A percentile compares a stretch with the other conserved stretches of the same genome.
phyloP scores from a whole-genome alignment of 2,113 vertebrate genomes.

The Lophura nycthemera region DNA sequence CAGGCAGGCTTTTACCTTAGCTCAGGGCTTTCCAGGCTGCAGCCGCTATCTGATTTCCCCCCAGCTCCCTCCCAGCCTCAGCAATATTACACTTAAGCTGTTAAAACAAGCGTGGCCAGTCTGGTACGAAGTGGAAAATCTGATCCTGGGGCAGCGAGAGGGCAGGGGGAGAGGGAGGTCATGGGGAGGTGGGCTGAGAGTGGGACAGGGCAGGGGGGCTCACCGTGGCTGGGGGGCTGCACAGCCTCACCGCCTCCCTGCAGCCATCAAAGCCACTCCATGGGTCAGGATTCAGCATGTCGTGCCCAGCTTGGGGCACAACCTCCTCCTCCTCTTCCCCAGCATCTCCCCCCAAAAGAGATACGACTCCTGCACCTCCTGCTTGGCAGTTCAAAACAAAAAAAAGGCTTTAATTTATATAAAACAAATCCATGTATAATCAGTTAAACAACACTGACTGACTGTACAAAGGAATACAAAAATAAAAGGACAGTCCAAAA shows the following conservation, averaged over 20 bases:
- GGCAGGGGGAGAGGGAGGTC: slow-evolving; percentile 51
- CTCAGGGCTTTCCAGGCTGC: slow-evolving; percentile 43
- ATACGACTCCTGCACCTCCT: background rate
- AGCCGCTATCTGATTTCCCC: slow-evolving; percentile 57
- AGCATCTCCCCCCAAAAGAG: fast-evolving
- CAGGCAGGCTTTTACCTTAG: slow-evolving; percentile 56
- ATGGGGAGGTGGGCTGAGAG: slow-evolving; percentile 35
- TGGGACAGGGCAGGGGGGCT: background rate
- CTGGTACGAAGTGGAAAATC: slow-evolving; percentile 68
- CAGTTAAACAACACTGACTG: slow-evolving; percentile 67
- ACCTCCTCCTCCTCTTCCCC: background rate
- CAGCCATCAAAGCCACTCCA: fast-evolving
- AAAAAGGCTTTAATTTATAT: slow-evolving; percentile 67
- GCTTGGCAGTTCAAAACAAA: background rate
- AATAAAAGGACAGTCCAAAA: slow-evolving; percentile 50
- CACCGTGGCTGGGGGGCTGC: fast-evolving
- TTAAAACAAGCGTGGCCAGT: slow-evolving; percentile 70
- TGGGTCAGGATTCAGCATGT: fast-evolving
- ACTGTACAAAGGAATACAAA: slow-evolving; percentile 80
- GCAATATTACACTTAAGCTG: slow-evolving; percentile 62
- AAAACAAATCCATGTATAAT: slow-evolving; percentile 52
- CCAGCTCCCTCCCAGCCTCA: slow-evolving; percentile 28
- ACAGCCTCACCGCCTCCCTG: fast-evolving
- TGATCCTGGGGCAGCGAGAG: slow-evolving; percentile 39
- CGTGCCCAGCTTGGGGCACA: background rate